These are phyloP conservation scores for Leucoraja erinaceus DNA, from an alignment of 2,113 vertebrate species.

Conservation along the genomic window DNA sequence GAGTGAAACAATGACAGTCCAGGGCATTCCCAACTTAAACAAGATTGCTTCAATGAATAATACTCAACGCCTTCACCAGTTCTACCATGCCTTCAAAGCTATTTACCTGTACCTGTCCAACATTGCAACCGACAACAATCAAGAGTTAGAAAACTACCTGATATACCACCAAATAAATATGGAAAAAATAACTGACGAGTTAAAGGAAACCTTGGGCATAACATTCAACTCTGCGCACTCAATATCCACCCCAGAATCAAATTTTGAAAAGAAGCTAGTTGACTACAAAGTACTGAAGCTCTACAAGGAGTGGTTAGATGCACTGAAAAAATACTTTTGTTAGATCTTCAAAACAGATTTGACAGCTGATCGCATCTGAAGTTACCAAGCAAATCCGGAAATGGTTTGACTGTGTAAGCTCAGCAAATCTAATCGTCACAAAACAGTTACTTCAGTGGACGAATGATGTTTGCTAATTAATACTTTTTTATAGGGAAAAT, in stretches of 20 bases:
- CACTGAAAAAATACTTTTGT: not conserved
- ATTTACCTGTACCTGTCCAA: not conserved
- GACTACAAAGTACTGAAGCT: constrained; percentile 2
- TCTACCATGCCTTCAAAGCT: not conserved
- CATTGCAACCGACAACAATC: not conserved
- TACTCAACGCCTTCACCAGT: not conserved
- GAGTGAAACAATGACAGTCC: not conserved
- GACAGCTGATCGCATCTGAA: not conserved
- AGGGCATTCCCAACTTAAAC: constrained; percentile 11
- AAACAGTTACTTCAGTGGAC: not conserved
- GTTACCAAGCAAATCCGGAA: not conserved
- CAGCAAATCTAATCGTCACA: no score
- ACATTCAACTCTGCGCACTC: no score
- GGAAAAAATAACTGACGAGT: not conserved
- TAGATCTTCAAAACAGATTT: not conserved
- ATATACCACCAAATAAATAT: not conserved
- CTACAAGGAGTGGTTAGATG: not conserved
- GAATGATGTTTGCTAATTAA: not conserved
- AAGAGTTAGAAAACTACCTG: not conserved
- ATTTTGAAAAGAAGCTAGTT: not conserved
- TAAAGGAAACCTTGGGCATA: not conserved
- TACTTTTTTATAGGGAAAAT: not conserved
- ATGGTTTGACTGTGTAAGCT: not conserved
- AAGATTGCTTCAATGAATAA: not conserved
- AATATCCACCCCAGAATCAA: not conserved